Base-by-base conservation (phyloP, 2,888 invertebrate species). In the Mythimna ferrago region DNA sequence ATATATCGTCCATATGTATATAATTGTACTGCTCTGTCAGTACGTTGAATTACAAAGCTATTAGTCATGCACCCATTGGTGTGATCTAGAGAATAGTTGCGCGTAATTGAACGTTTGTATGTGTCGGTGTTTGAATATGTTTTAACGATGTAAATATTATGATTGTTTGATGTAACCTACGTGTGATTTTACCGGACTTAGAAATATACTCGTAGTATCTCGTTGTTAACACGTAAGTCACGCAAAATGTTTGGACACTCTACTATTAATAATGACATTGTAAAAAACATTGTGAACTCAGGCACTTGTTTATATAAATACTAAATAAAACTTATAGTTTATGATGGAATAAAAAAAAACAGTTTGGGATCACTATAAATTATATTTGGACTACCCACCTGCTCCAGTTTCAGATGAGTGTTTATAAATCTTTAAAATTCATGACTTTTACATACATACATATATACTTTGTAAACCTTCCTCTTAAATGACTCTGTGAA, bases 31-130 rank as follows among this genome's bases (percentile, higher is more conserved):
- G 84, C 84, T 48, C 48, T 87, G 88, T 84, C 85, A 80, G 84
- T 82, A 69, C 78, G 81, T 81, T 84, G 78, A 85, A 86, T 85
- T 84, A 85, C 81, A 86, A 81, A 76, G 81, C 83, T 83, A 85
- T 88, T 84, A 86, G 83, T 84, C 80, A 83, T 84, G 75, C 79
- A 78, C 77, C 76, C 83, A 83, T 84, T 87, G 78, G 83, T 85
- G 78, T 83, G 63, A 76, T 81, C 80, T 81, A 66, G 35, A 62
- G 66, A 75, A 66, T 72, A 71, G 54, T 58, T 68, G 60, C 32
- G 58, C 68, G 58, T 70, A 71, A 81, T 72, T 78, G 56, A 68
- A 80, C 80, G 68, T 81, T 75, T 85, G 82, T 86, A 76, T 82
- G 73, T 76, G 73, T 57, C 67, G 63, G 38, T 73, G 38, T 71